Evolutionary conservation across 92 coral and sea anemone species (phyloP), one percentile per base, ranked within the genome.

Genomic region (Plumapathes pennacea): DNA sequence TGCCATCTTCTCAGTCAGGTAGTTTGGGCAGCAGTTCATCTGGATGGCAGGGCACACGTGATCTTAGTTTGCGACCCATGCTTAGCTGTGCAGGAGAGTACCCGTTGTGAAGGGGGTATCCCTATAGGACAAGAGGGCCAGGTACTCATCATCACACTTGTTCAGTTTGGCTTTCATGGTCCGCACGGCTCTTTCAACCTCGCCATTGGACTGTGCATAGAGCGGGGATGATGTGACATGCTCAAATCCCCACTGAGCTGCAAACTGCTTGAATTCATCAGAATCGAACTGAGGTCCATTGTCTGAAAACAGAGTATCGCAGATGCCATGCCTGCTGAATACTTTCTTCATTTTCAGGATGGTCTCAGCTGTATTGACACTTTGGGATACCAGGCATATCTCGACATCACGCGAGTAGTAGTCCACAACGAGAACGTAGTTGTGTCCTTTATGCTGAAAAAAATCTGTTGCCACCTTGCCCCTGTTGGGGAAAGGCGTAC

Each of bases 391-490:
- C 37, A 5, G 23, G 27, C 42, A 63, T 6, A 72, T 50, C 53
- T 72, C 79, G 17, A 74, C 67, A 66, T 74, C 81, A 36, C 60
- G 62, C 11, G 77, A 70, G 55, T 26, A 46, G 32, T 61, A 72
- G 47, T 72, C 71, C 13, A 72, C 46, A 4, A 54, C 63, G 1
- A 72, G 27, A 34, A 60, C 62, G 41, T 72, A 72, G 22, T 38
- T 21, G 1, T 72, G 28, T 11, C 38, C 50, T 37, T 40, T 72
- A 33, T 31, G 58, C 58, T 71, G 60, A 21, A 71, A 48, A 28
- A 40, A 60, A 24, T 71, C 69, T 10, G 43, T 62, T 32, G 70
- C 78, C 11, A 60, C 69, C 53, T 46, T 60, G 15, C 30, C 25
- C 69, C 69, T 31, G 1, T 59, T 32, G 4, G 69, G 72, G 20